Evolutionary conservation across 2,113 vertebrate genomes (phyloP).

Genomic region (Megaceryle maxima): DNA sequence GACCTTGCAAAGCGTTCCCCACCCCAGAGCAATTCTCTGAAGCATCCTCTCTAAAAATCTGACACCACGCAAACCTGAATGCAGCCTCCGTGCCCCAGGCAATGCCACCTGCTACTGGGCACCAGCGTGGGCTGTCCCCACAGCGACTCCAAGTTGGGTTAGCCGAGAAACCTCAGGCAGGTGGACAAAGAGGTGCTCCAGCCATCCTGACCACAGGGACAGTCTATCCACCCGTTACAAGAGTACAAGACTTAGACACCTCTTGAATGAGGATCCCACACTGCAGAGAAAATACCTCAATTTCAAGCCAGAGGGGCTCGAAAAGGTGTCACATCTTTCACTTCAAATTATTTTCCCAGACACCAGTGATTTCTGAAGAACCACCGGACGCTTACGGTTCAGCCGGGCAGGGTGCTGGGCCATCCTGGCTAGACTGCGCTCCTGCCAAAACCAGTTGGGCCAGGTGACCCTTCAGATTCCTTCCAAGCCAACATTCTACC

Average conservation of each 20-base stretch:
- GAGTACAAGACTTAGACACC: too few relatives aligned
- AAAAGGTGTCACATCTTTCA: not conserved
- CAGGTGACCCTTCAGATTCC: not conserved
- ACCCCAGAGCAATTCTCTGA: not conserved
- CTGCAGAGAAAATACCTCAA: not conserved
- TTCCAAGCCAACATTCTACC: not conserved
- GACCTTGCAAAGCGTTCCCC: not conserved
- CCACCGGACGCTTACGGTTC: too few relatives aligned
- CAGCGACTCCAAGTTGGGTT: not conserved
- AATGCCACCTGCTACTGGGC: not conserved
- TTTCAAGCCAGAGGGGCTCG: not conserved
- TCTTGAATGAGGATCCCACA: too few relatives aligned
- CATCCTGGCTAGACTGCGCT: not conserved
- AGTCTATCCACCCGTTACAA: too few relatives aligned
- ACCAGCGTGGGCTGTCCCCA: not conserved
- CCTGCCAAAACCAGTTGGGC: not conserved
- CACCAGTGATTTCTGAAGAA: not conserved
- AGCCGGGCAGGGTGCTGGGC: too few relatives aligned
- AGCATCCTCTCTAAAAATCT: not conserved
- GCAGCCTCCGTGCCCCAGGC: fast-evolving
- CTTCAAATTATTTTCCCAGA: not conserved
- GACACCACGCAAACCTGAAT: fast-evolving
- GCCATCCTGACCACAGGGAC: not conserved
- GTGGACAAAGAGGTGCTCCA: not conserved
- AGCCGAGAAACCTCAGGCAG: not conserved